A percentile compares a stretch with the other conserved stretches of the same genome.
These are phyloP conservation scores for Dicyrtomina minuta DNA, from an alignment of 2,888 invertebrate species.

Conservation along the genomic window DNA sequence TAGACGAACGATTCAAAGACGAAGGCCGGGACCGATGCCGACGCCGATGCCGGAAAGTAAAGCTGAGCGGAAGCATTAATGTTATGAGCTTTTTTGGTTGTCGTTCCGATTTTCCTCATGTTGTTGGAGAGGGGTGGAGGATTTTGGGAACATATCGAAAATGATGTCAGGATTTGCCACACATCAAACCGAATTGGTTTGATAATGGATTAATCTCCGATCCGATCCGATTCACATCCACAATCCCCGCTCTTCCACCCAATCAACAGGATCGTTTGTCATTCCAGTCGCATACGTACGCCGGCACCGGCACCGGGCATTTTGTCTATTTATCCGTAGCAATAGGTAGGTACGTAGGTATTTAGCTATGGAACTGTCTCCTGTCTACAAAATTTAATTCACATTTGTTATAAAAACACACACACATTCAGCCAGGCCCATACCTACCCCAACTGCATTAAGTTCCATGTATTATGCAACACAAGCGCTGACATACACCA, in stretches of 20 bases:
- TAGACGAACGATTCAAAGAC: too few relatives aligned
- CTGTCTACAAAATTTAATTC: too few relatives aligned
- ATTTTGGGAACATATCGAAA: not conserved
- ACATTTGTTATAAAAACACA: not conserved
- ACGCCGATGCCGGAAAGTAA: slow-evolving; percentile 3
- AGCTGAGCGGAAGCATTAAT: slow-evolving; percentile 25
- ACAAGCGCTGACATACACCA: too few relatives aligned
- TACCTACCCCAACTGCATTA: not conserved
- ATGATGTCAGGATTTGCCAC: slow-evolving; percentile 11
- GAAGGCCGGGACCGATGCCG: too few relatives aligned
- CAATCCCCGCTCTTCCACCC: not conserved
- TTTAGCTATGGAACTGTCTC: too few relatives aligned
- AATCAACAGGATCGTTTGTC: too few relatives aligned
- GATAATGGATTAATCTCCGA: slow-evolving; percentile 51
- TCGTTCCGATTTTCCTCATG: too few relatives aligned
- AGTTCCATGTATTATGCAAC: slow-evolving; percentile 4
- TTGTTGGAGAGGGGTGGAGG: slow-evolving; percentile 9
- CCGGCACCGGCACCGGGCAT: too few relatives aligned
- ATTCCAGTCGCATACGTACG: slow-evolving; percentile 26
- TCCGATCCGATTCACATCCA: slow-evolving; percentile 43
- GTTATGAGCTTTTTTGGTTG: slow-evolving; percentile 8
- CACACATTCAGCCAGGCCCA: not conserved
- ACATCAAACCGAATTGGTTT: slow-evolving; percentile 40
- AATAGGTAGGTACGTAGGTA: too few relatives aligned
- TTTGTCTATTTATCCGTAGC: too few relatives aligned